These are phyloP conservation scores for Mus spretus DNA, from an alignment of 2,797 vertebrate species.

Conservation along the genomic window DNA sequence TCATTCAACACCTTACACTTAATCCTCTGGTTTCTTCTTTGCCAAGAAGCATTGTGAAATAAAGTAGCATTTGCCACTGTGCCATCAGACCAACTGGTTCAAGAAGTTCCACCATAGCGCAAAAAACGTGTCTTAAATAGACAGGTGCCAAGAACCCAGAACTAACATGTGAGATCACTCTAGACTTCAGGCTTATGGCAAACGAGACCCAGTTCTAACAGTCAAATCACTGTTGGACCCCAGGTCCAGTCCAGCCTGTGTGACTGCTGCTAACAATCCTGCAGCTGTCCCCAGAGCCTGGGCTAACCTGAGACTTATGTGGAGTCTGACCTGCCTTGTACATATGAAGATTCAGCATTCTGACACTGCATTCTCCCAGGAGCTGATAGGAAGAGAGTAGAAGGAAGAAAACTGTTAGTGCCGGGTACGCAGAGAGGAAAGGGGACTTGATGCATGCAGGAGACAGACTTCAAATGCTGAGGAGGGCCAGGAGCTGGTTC, in stretches of 20 bases:
- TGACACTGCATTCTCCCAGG: neutral
- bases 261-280: neutral
- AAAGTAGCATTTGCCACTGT: neutral
- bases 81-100: neutral
- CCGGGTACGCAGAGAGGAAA: neutral
- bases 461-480: neutral
- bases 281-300: neutral
- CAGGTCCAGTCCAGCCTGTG: neutral
- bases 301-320: neutral
- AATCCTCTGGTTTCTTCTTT: slow-evolving; percentile 51
- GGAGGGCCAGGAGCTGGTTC: neutral
- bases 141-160: neutral
- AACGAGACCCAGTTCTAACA: neutral
- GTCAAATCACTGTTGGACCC: neutral
- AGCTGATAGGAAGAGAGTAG: neutral
- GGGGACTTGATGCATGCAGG: neutral
- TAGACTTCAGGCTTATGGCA: neutral
- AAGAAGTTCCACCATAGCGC: neutral
- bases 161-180: too few relatives aligned
- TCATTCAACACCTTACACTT: neutral
- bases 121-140: neutral
- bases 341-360: neutral
- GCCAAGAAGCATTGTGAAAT: neutral
- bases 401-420: neutral
- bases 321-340: neutral